Base-by-base conservation (phyloP, 2,797 vertebrate species). In the Cyprinella venusta region DNA sequence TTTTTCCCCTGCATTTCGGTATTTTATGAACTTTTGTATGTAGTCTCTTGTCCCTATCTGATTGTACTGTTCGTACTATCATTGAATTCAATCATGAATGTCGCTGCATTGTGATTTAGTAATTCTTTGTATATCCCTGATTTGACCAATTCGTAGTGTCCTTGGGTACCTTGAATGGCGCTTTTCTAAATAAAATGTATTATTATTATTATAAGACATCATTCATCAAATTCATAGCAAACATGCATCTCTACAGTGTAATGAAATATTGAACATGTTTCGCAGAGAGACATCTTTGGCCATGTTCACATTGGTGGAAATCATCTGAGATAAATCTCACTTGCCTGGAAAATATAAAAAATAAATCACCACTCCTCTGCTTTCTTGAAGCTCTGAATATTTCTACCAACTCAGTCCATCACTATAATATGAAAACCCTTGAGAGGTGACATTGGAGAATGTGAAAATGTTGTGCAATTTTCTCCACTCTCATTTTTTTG, bases 291-390 rank as follows among this genome's bases (percentile, higher is more conserved):
- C 13, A 63, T 42, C 9, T 45, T 5, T 63, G 56, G 26, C 6
- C 38, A 45, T 77, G 38, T 63, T 77, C 75, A 77, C 38, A 19
- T 63, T 63, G 9, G 19, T 77, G 8, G 75, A 77, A 63, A 42
- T 30, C 9, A 45, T 30, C 13, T 18, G 54, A 76, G 21, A 40
- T 16, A 61, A 59, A 61, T 40, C 24, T 77, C 38, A 63, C 56
- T 21, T 9, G 38, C 56, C 33, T 30, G 38, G 24, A 77, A 63
- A 45, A 61, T 63, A 77, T 45, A 1, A 30, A 77, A 76, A 63
- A 77, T n/a, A 45, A 42, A 63, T 45, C 36, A 45, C 38, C 38
- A 19, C n/a, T 13, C n/a, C n/a, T 48, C 42, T 38, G 38, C 15
- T 26, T 59, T 75, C 52, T 56, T 56, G 33, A 50, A 74, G 50